phyloP scores from a whole-genome alignment of 2,888 invertebrate genomes.

The Torymus aiolomorphi region DNA sequence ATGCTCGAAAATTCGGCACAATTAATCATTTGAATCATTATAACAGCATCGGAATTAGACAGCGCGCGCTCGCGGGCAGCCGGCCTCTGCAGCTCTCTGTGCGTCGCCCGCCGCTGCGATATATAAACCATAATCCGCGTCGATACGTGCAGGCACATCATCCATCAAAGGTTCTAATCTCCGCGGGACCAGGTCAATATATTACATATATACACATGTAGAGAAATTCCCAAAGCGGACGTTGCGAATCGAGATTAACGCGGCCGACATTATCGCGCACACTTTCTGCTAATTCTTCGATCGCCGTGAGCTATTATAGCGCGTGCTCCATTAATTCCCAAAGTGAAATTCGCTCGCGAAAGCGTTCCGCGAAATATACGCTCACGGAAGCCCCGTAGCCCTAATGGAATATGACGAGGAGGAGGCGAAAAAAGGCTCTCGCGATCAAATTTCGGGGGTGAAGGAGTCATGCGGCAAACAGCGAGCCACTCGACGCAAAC shows the following conservation, averaged over 20 bases:
- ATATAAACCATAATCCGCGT: constrained; percentile 36
- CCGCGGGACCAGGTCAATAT: not conserved
- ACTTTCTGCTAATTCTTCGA: no score
- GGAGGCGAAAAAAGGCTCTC: not conserved
- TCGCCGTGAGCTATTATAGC: no score
- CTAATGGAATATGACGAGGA: no score
- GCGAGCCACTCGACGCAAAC: not conserved
- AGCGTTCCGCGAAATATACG: no score
- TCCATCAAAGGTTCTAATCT: constrained; percentile 43
- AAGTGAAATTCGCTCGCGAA: no score
- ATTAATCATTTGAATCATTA: constrained; percentile 42
- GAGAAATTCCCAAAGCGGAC: constrained; percentile 19
- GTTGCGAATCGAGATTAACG: constrained; percentile 4
- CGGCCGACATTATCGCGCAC: not conserved
- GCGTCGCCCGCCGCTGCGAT: not conserved
- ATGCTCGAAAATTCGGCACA: not conserved
- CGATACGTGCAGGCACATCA: constrained; percentile 12
- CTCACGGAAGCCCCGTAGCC: no score
- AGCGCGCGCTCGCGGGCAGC: constrained; percentile 3
- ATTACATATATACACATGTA: not conserved
- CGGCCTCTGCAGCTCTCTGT: no score
- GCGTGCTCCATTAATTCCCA: no score
- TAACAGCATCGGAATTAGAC: constrained; percentile 27
- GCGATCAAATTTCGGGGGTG: not conserved
- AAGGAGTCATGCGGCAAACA: not conserved